A percentile compares a stretch with the other conserved stretches of the same genome.
These are phyloP conservation scores for Rotaria sp. DNA, from an alignment of 2,888 invertebrate genomes.

Conservation along the genomic window DNA sequence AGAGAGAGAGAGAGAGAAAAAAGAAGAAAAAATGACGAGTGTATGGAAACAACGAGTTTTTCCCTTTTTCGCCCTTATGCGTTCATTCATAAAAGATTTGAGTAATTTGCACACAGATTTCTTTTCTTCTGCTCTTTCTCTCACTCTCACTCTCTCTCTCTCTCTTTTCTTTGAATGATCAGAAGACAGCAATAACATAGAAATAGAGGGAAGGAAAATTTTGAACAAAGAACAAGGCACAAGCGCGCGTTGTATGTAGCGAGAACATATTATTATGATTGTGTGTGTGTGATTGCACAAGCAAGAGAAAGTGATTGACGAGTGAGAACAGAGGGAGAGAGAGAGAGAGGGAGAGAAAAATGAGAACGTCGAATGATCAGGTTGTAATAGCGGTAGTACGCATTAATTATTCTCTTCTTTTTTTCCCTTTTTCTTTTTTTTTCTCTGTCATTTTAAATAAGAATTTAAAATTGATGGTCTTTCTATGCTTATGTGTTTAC, in stretches of 20 bases:
- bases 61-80: constrained; percentile 12
- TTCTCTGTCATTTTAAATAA: neutral
- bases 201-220: neutral
- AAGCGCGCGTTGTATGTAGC: neutral
- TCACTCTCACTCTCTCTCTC: neutral
- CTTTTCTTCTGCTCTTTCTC: neutral
- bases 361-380: neutral
- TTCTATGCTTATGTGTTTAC: neutral
- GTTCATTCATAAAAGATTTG: constrained; percentile 25
- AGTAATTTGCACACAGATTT: constrained; percentile 30
- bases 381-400: constrained; percentile 20
- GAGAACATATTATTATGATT: constrained; percentile 21
- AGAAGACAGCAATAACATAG: constrained; percentile 18
- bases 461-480: constrained; percentile 16
- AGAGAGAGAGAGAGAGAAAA: neutral
- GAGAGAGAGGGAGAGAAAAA: neutral
- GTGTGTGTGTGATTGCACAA: constrained; percentile 16
- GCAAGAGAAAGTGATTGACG: constrained; percentile 12
- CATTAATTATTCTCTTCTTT: constrained; percentile 16
- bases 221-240: constrained; percentile 7
- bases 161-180: neutral
- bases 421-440: neutral
- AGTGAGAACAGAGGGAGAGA: constrained; percentile 1
- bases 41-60: neutral
- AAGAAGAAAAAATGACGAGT: neutral